Base-by-base conservation (phyloP, 2,113 vertebrate species). In the Mugil cephalus region DNA sequence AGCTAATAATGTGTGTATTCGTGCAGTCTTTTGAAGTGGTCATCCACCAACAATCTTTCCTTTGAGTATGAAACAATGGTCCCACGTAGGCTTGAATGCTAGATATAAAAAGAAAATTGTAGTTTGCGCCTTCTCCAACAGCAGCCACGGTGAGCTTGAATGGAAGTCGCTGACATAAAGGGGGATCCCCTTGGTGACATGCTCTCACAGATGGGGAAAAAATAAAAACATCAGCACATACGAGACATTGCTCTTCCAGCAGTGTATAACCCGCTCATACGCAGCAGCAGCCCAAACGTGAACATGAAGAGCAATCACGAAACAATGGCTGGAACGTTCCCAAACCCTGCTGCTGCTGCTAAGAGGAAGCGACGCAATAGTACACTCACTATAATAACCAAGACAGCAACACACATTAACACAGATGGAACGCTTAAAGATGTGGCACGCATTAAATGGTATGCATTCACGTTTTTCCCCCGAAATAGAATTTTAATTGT, bases 181-280 rank as follows among this genome's bases (percentile, higher is more conserved):
- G 10, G 48, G 6, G 38, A 21, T 58, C 50, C 38, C 43, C 52
- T 38, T 45, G 15, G 52, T 11, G 75, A 43, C 47, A 50, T 74
- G 36, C 43, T 79, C 67, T 69, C 50, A 63, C 74, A 77, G 56
- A 34, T 40, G 48, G 63, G 11, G 46, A 14, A 42, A 42, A 18
- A 14, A 3, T 3, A 48, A 42, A 50, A 38, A 14, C 2, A 21
- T 45, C 18, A 54, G 40, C 38, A 40, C 34, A 47, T 24, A 18
- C 15, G 14, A 14, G 10, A 63, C 24, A 17, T n/a, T 14, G 2
- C 17, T 55, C 69, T 18, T 48, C 42, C 34, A 61, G 48, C 7
- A n/a, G 24, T 30, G n/a, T 7, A 3, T 7, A 42, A 36, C 18
- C 15, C 11, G 18, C 21, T 40, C 21, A 7, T 53, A 6, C 45